phyloP scores from a whole-genome alignment of 2,113 vertebrate species.

The Tretioscincus oriximinensis region DNA sequence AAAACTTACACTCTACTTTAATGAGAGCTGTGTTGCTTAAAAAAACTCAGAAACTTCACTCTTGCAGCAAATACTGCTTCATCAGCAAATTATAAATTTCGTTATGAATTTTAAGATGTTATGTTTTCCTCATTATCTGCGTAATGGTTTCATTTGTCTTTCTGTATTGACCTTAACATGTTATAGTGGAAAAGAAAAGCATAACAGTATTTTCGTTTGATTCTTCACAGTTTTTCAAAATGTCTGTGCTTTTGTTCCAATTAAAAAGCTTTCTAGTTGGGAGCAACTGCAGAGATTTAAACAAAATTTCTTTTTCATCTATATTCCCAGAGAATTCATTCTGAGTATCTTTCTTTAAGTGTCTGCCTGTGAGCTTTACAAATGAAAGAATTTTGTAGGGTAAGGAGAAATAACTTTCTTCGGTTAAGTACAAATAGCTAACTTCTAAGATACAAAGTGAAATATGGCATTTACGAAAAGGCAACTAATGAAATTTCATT shows the following conservation, averaged over 20 bases:
- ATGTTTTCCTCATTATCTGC: background rate
- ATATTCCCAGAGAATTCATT: background rate
- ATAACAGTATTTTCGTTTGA: constrained; percentile 3
- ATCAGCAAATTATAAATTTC: background rate
- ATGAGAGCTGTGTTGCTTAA: background rate
- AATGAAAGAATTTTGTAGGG: background rate
- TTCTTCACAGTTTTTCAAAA: constrained; percentile 19
- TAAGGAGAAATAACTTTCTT: background rate
- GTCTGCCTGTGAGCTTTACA: constrained; percentile 5
- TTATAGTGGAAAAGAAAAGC: background rate
- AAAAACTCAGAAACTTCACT: background rate
- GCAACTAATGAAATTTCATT: background rate
- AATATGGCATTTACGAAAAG: background rate
- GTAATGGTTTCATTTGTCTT: background rate
- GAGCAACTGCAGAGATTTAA: background rate
- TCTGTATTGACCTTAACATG: background rate
- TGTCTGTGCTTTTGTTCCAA: constrained; percentile 4
- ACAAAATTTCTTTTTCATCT: constrained; percentile 7
- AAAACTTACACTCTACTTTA: background rate
- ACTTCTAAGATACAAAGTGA: background rate
- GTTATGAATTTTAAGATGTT: background rate
- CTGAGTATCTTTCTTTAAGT: background rate
- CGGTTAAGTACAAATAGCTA: background rate
- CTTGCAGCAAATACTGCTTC: background rate
- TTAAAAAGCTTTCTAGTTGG: constrained; percentile 25